A percentile compares a stretch with the other conserved stretches of the same genome.
phyloP scores from a whole-genome alignment of 2,113 vertebrate species.

The Carlito syrichta region DNA sequence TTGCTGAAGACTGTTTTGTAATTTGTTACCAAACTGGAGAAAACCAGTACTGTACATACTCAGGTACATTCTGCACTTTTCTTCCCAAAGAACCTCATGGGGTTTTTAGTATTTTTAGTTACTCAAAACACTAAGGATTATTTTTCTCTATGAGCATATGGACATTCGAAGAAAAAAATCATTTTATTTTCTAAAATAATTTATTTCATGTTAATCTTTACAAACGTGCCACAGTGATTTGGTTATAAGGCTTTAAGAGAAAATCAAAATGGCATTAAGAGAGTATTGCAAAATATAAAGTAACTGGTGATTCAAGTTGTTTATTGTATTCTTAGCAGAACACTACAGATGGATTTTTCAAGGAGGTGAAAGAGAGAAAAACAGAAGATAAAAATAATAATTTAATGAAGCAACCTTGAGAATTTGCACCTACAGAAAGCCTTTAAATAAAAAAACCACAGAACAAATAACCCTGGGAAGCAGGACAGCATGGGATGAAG shows the following conservation, averaged over 20 bases:
- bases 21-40: constrained; percentile 10
- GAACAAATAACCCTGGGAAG: not conserved
- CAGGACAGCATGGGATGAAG: not conserved
- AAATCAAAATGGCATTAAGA: not conserved
- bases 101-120: not conserved
- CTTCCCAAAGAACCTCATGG: not conserved
- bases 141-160: not conserved
- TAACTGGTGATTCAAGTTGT: not conserved
- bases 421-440: not conserved
- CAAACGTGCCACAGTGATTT: not conserved
- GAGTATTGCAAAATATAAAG: not conserved
- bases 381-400: not conserved
- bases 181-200: constrained; percentile 31
- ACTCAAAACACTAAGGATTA: not conserved
- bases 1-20: constrained; percentile 45
- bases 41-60: constrained; percentile 7
- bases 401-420: not conserved
- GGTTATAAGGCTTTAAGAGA: constrained; percentile 5
- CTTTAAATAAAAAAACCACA: not conserved
- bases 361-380: not conserved
- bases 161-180: not conserved
- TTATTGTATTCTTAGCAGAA: constrained; percentile 1
- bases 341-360: not conserved
- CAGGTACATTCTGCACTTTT: constrained; percentile 12
- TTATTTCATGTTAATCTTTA: constrained; percentile 16